Percentiles rank a stretch among this genome's conserved stretches.
These are phyloP conservation scores for Craseonycteris thonglongyai DNA, from an alignment of 2,113 vertebrate species.

Conservation along the genomic window DNA sequence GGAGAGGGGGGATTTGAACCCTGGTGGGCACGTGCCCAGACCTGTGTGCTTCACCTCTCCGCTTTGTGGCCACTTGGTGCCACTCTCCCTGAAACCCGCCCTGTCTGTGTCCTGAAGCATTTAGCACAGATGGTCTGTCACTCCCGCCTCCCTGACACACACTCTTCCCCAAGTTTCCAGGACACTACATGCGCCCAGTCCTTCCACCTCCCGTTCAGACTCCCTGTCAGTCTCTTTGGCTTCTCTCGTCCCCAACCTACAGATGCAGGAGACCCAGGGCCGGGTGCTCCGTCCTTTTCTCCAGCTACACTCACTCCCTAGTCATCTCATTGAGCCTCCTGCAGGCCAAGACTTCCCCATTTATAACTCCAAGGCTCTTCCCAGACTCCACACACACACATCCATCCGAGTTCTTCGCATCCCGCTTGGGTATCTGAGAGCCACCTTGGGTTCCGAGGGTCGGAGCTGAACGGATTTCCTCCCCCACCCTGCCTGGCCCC, in stretches of 20 bases:
- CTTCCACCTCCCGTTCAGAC: not conserved
- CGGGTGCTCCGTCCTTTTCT: not conserved
- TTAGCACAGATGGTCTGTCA: fast-evolving
- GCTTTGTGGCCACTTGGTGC: fast-evolving
- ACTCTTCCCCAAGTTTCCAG: not conserved
- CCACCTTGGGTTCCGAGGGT: not conserved
- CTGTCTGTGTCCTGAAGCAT: no score
- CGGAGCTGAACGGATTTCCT: not conserved
- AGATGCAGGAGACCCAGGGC: not conserved
- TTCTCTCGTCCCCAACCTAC: not conserved
- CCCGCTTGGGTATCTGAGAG: no score
- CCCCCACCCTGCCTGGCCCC: not conserved
- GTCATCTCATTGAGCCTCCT: not conserved
- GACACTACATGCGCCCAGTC: fast-evolving
- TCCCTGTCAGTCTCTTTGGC: not conserved
- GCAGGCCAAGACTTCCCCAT: fast-evolving
- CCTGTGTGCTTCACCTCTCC: not conserved
- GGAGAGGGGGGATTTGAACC: not conserved
- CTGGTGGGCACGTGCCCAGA: not conserved
- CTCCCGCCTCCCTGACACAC: not conserved
- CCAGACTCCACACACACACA: not conserved
- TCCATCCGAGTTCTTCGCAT: not conserved
- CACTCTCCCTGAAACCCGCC: not conserved
- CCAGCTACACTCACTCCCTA: not conserved
- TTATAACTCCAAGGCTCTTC: not conserved